Conservation (phyloP, 1,140 invertebrate genomes). For the Drosophila serrata region DNA sequence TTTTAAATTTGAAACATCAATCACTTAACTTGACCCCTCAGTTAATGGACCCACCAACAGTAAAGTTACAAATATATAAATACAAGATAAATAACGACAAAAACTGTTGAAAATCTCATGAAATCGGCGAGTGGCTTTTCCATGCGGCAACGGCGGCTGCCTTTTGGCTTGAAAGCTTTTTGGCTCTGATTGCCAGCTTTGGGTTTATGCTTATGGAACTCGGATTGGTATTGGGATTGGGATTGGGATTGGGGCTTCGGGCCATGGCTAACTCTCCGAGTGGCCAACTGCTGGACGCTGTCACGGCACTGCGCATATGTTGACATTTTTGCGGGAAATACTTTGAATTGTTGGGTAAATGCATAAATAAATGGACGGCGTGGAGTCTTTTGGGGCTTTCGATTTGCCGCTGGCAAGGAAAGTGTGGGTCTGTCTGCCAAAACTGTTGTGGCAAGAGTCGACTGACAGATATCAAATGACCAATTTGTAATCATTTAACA, state of each 20-base stretch:
- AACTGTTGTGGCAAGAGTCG: conserved; percentile 52
- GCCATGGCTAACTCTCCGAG: conserved; percentile 23
- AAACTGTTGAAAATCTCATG: conserved; percentile 69
- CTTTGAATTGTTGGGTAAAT: conserved; percentile 74
- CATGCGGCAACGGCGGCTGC: conserved; percentile 58
- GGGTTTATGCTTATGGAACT: conserved; percentile 43
- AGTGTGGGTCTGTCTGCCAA: conserved; percentile 62
- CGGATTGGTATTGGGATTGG: conserved; percentile 42
- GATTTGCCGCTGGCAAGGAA: conserved; percentile 52
- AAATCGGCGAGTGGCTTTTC: conserved; percentile 72
- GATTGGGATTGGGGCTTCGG: conserved; percentile 38
- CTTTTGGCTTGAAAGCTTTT: conserved; percentile 74
- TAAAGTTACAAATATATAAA: conserved; percentile 24
- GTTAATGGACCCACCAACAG: conserved; percentile 10
- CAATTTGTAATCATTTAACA: conserved; percentile 78
- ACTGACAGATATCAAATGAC: conserved; percentile 70
- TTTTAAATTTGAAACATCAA: neutral
- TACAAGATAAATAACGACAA: conserved; percentile 43
- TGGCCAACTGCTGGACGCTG: conserved; percentile 44
- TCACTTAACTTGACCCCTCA: neutral
- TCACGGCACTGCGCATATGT: conserved; percentile 78
- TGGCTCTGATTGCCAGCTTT: conserved; percentile 72
- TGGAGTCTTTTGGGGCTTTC: conserved; percentile 32
- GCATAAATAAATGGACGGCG: conserved; percentile 47
- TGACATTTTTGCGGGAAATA: conserved; percentile 76